Evolutionary conservation across 2,888 invertebrate genomes (phyloP), one percentile per base, ranked within the genome.

Genomic region (Campoplex capitator): DNA sequence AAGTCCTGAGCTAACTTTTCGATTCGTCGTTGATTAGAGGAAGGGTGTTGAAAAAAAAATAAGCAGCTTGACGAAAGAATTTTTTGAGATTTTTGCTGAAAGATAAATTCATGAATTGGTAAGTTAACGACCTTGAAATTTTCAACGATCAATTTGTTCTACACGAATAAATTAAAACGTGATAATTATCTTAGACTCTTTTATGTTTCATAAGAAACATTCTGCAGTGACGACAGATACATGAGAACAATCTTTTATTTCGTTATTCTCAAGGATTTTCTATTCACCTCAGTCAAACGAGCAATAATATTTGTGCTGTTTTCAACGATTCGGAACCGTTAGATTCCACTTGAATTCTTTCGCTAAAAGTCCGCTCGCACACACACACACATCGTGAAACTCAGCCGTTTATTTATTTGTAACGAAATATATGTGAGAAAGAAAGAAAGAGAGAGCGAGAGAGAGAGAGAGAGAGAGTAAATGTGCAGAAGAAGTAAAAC

Each of bases 401-500:
- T 58, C 28, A 28, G 48, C 51, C 80, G 74, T 80, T 68, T 51
- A 68, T 79, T 74, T 58, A 51, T 75, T 84, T 70, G 71, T 35
- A 51, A 48, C 71, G n/a, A 74, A 79, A 75, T 76, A 51, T 75
- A 51, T 48, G 73, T 48, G 73, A 9, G 51, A 65, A 51, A 38
- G 45, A 38, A n/a, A 38, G 54, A 32, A 35, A 4, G 78, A 85
- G 65, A 38, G 28, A 28, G 58, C 28, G 16, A 38, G 65, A n/a
- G 35, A 9, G 81, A 81, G 35, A 18, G 65, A 28, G 32, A 9
- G 82, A 85, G 67, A 38, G 58, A 58, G 58, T 28, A 62, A 62
- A 67, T 51, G n/a, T 54, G 73, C 54, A 71, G 78, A 84, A 78
- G 80, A 84, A 84, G 74, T 87, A 85, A 80, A 87, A 85, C 85